Base-by-base conservation (phyloP, 2,888 invertebrate species). In the Polyommatus iphigenia region DNA sequence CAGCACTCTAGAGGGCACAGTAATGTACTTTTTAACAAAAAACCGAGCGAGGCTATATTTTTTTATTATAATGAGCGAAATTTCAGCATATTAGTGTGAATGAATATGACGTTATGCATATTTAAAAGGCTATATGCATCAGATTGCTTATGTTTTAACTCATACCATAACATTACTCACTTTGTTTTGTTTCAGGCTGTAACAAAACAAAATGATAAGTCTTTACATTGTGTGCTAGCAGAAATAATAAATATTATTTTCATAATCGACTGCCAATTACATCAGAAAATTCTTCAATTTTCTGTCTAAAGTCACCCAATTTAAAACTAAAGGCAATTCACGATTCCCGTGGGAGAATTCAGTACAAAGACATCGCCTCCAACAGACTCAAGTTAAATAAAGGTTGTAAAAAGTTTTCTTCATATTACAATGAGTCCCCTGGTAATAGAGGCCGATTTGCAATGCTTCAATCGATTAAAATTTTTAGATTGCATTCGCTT, bases 331-430 rank as follows among this genome's bases (percentile, higher is more conserved):
- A 32, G 67, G 15, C 67, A 67, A 62, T 67, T 67, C 29, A 0
- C 29, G 67, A 18, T 32, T 32, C 67, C 67, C 29, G 67, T 32
- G 67, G 67, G 67, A 67, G 32, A 29, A 32, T 67, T 67, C 67
- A 32, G 29, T 67, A 29, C 29, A 4, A 67, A 32, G 67, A 67
- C 67, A 32, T 32, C 7, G 18, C 6, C 7, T 67, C 67, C 29
- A 32, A 29, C 2, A 3, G 29, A 32, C 29, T 62, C 15, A 67
- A 67, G 29, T 67, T 67, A 67, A 67, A 67, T 67, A 67, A 67
- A 67, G 67, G 29, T 67, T 67, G 67, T 67, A 29, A 67, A 67
- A 67, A 67, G 29, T 67, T 67, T 67, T 62, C 24, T 62, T 59
- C 59, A 24, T 67, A 67, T 29, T 67, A 29, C 29, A 29, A 67